A percentile compares a stretch with the other conserved stretches of the same genome.
Evolutionary conservation across 2,888 invertebrate genomes (phyloP).

Genomic region (Calameuta pallipes): DNA sequence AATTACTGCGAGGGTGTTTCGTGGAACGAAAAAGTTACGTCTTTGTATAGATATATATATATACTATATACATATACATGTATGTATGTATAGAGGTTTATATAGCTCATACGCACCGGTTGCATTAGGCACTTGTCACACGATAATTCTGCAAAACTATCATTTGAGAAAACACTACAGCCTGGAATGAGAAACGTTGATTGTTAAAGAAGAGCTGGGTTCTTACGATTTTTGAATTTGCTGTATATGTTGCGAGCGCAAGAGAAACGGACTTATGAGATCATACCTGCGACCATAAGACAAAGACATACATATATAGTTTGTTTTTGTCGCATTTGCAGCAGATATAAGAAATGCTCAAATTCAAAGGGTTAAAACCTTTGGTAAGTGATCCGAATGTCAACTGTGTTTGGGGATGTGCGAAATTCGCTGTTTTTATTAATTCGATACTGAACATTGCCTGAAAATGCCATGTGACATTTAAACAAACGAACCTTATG

Average conservation of each 20-base stretch:
- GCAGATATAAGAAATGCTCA: background rate
- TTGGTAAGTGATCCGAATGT: background rate
- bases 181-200: background rate
- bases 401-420: background rate
- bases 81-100: constrained; percentile 35
- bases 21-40: constrained; percentile 59
- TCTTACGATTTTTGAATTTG: background rate
- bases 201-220: background rate
- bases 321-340: background rate
- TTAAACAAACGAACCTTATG: background rate
- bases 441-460: background rate
- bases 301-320: background rate
- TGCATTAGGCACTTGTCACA: background rate
- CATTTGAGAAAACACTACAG: background rate
- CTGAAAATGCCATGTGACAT: background rate
- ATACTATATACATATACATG: constrained; percentile 17
- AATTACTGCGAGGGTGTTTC: constrained; percentile 47
- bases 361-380: background rate
- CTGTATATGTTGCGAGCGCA: background rate
- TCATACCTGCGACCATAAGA: background rate
- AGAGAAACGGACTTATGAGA: background rate
- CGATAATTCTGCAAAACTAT: background rate
- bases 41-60: constrained; percentile 56
- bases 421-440: background rate
- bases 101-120: background rate